Percentiles rank a stretch among this genome's conserved stretches.
These are phyloP conservation scores for Sylvietta virens DNA, from an alignment of 2,113 vertebrate species.

Conservation along the genomic window DNA sequence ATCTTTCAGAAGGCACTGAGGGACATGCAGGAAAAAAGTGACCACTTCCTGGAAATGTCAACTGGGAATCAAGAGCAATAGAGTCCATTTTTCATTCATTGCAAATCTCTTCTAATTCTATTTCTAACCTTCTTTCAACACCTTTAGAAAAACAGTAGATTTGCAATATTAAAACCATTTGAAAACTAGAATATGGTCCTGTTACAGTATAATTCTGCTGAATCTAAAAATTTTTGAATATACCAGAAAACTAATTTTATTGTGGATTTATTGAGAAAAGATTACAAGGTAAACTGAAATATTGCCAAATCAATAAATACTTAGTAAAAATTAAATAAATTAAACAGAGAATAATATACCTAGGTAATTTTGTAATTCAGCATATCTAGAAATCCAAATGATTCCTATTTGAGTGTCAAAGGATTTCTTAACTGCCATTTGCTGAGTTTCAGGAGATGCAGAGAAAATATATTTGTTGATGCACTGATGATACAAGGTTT, in stretches of 20 bases:
- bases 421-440: background rate
- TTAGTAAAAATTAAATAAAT: constrained; percentile 33
- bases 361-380: constrained; percentile 4
- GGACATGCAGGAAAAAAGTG: background rate
- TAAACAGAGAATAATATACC: background rate
- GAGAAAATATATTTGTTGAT: constrained; percentile 1
- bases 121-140: background rate
- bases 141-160: background rate
- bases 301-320: background rate
- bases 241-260: constrained; percentile 17
- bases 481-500: background rate
- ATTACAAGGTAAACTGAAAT: constrained; percentile 39
- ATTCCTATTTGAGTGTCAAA: background rate
- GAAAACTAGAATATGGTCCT: background rate
- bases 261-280: constrained; percentile 28
- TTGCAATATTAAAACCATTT: background rate
- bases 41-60: background rate
- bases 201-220: constrained; percentile 25
- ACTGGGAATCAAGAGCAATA: background rate
- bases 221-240: constrained; percentile 37
- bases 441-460: background rate
- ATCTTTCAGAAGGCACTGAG: background rate
- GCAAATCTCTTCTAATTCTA: background rate
- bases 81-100: background rate
- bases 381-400: background rate